Conservation (phyloP, 1,140 invertebrate species). For the Euura saliciscinereae region DNA sequence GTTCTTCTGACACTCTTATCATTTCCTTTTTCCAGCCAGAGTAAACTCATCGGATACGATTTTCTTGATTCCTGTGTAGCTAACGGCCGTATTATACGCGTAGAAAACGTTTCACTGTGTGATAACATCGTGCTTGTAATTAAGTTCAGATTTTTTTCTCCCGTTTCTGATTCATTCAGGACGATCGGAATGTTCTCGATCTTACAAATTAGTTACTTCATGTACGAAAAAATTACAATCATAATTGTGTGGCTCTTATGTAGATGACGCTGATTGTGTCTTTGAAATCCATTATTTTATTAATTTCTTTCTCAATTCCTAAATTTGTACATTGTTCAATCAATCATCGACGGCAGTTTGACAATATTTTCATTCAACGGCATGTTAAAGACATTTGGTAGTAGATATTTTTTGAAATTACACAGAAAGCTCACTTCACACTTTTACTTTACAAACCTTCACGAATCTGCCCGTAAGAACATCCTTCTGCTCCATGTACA, state of each 20-base stretch:
- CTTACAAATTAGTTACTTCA: too few relatives aligned
- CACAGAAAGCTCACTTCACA: neutral
- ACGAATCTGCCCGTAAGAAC: neutral
- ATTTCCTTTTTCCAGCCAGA: neutral
- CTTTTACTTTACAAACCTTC: neutral
- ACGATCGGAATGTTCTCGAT: too few relatives aligned
- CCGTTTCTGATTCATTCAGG: too few relatives aligned
- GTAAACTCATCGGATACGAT: neutral
- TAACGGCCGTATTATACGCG: too few relatives aligned
- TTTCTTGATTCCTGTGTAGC: neutral
- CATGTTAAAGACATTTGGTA: conserved; percentile 52
- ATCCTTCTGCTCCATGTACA: neutral
- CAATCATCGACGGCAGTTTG: neutral
- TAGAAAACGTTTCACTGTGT: too few relatives aligned
- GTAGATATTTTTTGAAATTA: conserved; percentile 30
- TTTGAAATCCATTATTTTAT: conserved; percentile 7
- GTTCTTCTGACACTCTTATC: neutral
- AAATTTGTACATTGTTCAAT: neutral
- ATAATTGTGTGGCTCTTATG: too few relatives aligned
- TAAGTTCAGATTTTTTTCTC: too few relatives aligned
- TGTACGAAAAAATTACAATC: too few relatives aligned
- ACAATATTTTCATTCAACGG: conserved; percentile 22
- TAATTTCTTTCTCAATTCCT: neutral
- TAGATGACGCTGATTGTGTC: too few relatives aligned
- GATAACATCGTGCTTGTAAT: too few relatives aligned